Percentiles rank a stretch among this genome's conserved stretches.
phyloP scores from a whole-genome alignment of 2,888 invertebrate species.

The Carterocephalus palaemon region DNA sequence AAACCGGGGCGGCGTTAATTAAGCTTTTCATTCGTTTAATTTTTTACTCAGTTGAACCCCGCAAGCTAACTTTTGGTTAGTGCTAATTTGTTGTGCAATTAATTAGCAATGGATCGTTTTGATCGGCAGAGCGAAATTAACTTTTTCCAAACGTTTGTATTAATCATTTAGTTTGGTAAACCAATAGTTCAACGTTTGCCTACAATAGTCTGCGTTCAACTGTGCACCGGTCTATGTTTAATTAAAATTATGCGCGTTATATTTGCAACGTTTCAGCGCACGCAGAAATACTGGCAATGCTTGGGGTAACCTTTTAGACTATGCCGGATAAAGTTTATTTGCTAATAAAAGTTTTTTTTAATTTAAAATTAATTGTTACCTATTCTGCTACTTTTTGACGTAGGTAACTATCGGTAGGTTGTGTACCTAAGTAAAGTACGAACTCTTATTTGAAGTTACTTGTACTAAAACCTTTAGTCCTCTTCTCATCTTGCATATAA shows the following conservation, averaged over 20 bases:
- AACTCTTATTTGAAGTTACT: too few species aligned
- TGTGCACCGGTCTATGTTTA: conserved; percentile 16
- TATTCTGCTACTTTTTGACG: too few species aligned
- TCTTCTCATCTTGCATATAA: too few species aligned
- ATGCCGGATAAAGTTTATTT: conserved; percentile 7
- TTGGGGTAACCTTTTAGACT: background rate
- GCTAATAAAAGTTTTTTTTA: background rate
- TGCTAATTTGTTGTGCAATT: conserved; percentile 63
- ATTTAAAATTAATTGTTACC: background rate
- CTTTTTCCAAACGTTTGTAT: conserved; percentile 19
- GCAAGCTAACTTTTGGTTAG: conserved; percentile 47
- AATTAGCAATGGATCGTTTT: conserved; percentile 68
- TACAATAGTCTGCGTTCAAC: conserved; percentile 3
- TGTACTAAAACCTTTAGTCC: too few species aligned
- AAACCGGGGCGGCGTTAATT: conserved; percentile 67
- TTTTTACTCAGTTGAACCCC: conserved; percentile 61
- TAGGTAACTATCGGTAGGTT: too few species aligned
- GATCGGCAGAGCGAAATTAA: conserved; percentile 45
- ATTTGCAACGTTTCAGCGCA: conserved; percentile 10
- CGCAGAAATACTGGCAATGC: conserved; percentile 10
- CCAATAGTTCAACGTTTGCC: conserved; percentile 5
- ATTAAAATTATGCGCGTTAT: conserved; percentile 15
- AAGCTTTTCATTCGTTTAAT: conserved; percentile 71
- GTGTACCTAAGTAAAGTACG: too few species aligned
- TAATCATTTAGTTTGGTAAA: conserved; percentile 20